These are phyloP conservation scores for Volucella inflata DNA, from an alignment of 2,888 invertebrate species.

Conservation along the genomic window DNA sequence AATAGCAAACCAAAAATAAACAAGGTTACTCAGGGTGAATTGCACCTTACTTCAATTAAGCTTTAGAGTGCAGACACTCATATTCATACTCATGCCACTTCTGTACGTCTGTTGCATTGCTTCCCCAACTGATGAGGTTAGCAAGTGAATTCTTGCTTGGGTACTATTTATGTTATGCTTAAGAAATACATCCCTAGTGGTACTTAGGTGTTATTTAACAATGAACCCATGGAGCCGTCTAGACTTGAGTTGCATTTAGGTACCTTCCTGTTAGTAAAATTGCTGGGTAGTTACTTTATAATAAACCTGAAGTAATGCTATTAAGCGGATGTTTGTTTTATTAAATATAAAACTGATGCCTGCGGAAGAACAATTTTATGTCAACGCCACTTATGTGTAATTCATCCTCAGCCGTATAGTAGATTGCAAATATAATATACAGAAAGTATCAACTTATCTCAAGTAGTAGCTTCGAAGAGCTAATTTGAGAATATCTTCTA, in stretches of 20 bases:
- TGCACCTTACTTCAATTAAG: conserved; percentile 43
- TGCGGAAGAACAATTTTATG: not conserved
- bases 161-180: conserved; percentile 45
- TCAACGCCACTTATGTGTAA: not conserved
- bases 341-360: conserved; percentile 7
- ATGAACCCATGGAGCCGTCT: conserved; percentile 9
- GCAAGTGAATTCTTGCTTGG: conserved; percentile 10
- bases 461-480: no score
- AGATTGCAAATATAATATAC: no score
- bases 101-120: conserved; percentile 11
- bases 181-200: conserved; percentile 14
- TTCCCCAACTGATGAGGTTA: not conserved
- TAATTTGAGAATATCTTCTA: no score
- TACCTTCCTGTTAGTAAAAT: no score
- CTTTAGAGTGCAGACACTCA: conserved; percentile 8
- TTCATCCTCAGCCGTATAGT: not conserved
- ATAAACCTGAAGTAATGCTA: no score
- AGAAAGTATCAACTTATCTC: no score
- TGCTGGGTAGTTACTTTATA: no score
- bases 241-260: no score
- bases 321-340: conserved; percentile 9
- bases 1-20: not conserved
- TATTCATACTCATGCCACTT: conserved; percentile 21
- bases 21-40: conserved; percentile 20
- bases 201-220: conserved; percentile 29